A percentile compares a stretch with the other conserved stretches of the same genome.
Conservation (phyloP, 2,113 vertebrate genomes). For the Nematolebias whitei region DNA sequence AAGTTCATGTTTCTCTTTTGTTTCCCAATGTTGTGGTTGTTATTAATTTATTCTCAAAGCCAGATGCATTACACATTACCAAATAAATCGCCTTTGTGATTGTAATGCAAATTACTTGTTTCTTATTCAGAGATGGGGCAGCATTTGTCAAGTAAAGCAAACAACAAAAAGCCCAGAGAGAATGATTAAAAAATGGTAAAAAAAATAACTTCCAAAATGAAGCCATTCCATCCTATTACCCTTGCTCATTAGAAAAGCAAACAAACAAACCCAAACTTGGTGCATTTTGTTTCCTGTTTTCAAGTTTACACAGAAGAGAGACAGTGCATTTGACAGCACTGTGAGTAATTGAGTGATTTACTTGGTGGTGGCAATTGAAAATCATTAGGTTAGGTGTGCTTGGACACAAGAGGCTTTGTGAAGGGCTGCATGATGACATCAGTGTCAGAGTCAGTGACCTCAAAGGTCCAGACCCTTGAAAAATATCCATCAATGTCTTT, state of each 20-base stretch:
- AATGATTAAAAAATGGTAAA: constrained; percentile 19
- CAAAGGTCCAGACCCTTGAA: constrained; percentile 56
- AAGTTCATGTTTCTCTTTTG: constrained; percentile 76
- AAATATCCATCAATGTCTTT: constrained; percentile 30
- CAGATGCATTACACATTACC: constrained; percentile 72
- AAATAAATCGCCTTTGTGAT: constrained; percentile 73
- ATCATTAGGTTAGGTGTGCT: constrained; percentile 64
- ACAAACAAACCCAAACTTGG: constrained; percentile 51
- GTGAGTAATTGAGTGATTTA: constrained; percentile 64
- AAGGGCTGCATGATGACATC: constrained; percentile 44
- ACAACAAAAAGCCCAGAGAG: constrained; percentile 63
- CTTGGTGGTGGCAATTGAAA: constrained; percentile 63
- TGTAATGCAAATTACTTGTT: constrained; percentile 72
- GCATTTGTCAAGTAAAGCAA: constrained; percentile 63
- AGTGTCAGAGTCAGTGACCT: constrained; percentile 46
- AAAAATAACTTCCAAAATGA: constrained; percentile 48
- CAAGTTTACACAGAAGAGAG: constrained; percentile 20
- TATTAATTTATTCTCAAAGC: constrained; percentile 78
- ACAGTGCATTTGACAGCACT: constrained; percentile 20
- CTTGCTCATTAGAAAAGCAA: constrained; percentile 61
- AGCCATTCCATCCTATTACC: constrained; percentile 52
- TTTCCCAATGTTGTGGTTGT: constrained; percentile 70
- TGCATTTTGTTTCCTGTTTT: constrained; percentile 26
- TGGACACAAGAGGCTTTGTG: constrained; percentile 32
- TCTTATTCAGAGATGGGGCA: constrained; percentile 63